These are phyloP conservation scores for Pissodes strobi DNA, from an alignment of 1,140 invertebrate genomes.

Conservation along the genomic window DNA sequence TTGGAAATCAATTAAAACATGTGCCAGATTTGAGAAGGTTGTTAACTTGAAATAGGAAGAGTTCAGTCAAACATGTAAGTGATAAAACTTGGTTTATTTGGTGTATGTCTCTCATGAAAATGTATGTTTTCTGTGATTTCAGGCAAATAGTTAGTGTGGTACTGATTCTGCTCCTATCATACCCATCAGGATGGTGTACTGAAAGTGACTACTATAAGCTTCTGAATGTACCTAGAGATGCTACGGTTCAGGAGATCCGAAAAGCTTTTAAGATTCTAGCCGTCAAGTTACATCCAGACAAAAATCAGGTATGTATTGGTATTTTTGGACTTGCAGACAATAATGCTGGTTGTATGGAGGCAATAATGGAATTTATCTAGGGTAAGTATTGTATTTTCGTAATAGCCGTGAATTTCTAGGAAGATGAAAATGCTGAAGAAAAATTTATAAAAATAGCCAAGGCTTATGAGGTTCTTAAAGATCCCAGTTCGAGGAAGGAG, in stretches of 20 bases:
- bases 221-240: conserved; percentile 70
- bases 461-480: conserved; percentile 85
- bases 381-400: no score
- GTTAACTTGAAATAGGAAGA: neutral
- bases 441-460: conserved; percentile 78
- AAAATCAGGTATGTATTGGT: conserved; percentile 70
- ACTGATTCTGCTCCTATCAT: neutral
- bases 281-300: conserved; percentile 81
- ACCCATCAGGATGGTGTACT: neutral
- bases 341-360: no score
- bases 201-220: conserved; percentile 65
- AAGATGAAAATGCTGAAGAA: conserved; percentile 73
- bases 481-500: conserved; percentile 75
- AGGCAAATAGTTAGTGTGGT: neutral
- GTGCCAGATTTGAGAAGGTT: neutral
- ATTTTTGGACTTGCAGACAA: conserved; percentile 6
- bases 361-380: no score
- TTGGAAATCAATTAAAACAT: neutral
- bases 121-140: neutral
- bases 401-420: no score
- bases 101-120: neutral
- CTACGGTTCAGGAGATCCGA: conserved; percentile 74
- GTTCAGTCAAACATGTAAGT: no score
- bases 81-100: no score
- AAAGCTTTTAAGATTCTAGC: conserved; percentile 83